Evolutionary conservation across 2,113 vertebrate species (phyloP).

Genomic region (Dendrocopos noguchii): DNA sequence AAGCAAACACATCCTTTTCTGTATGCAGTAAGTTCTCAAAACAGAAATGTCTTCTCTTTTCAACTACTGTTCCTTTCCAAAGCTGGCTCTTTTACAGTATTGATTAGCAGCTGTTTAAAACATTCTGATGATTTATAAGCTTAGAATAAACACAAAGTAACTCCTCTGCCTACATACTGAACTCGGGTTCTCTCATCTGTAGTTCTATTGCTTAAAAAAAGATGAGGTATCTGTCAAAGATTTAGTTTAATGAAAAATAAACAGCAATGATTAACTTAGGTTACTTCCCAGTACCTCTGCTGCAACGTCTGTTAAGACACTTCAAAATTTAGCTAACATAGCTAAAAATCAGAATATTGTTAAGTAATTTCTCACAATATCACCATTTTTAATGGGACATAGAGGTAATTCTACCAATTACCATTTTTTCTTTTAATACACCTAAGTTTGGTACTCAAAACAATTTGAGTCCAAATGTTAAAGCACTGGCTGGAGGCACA

Average conservation of each 20-base stretch:
- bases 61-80: not conserved
- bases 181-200: slow-evolving; percentile 37
- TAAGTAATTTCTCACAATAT: slow-evolving; percentile 44
- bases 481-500: slow-evolving; percentile 72
- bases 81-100: slow-evolving; percentile 45
- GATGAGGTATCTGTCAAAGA: slow-evolving; percentile 70
- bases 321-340: slow-evolving; percentile 35
- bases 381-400: slow-evolving; percentile 23
- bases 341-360: slow-evolving; percentile 52
- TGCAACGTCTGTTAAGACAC: slow-evolving; percentile 45
- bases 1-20: not conserved
- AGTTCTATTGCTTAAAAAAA: slow-evolving; percentile 54
- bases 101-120: slow-evolving; percentile 51
- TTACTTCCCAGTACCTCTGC: slow-evolving; percentile 1
- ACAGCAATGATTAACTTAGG: slow-evolving; percentile 55
- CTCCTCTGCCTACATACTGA: not conserved
- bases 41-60: slow-evolving; percentile 17
- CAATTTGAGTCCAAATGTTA: slow-evolving; percentile 55
- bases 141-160: slow-evolving; percentile 23
- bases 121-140: slow-evolving; percentile 23
- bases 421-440: slow-evolving; percentile 43
- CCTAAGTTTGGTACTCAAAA: slow-evolving; percentile 57
- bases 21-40: not conserved
- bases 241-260: slow-evolving; percentile 59
- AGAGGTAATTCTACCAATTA: slow-evolving; percentile 3